Evolutionary conservation across 2,113 vertebrate genomes (phyloP).

Genomic region (Sarotherodon lohbergeri): DNA sequence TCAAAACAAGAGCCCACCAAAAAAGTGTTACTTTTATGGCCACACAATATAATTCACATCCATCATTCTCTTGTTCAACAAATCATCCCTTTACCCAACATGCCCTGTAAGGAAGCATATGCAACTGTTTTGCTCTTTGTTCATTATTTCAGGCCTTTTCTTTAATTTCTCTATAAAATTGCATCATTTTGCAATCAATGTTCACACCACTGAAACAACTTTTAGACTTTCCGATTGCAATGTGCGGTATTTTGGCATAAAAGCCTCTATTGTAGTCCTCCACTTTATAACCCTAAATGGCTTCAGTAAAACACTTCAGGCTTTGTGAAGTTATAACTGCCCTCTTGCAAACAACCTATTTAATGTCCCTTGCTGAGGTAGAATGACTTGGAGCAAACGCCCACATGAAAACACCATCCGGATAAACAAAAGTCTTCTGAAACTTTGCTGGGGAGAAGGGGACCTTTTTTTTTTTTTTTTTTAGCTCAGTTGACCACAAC

Average conservation of each 20-base stretch:
- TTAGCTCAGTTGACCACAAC: background rate
- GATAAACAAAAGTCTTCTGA: slow-evolving; percentile 29
- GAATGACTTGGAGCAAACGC: background rate
- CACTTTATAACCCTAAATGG: slow-evolving; percentile 4
- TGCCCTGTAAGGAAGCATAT: background rate
- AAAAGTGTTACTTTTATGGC: background rate
- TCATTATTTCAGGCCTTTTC: background rate
- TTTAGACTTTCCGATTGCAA: background rate
- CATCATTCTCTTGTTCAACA: slow-evolving; percentile 6
- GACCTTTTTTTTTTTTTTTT: background rate
- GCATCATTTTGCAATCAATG: background rate
- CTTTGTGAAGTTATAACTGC: slow-evolving; percentile 5
- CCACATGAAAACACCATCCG: slow-evolving; percentile 44
- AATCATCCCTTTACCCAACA: background rate
- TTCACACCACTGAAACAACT: background rate
- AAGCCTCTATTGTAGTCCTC: background rate
- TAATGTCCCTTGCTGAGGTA: slow-evolving; percentile 29
- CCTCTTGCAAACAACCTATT: slow-evolving; percentile 36
- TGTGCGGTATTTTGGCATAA: background rate
- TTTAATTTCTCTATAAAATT: background rate
- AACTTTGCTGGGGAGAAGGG: background rate
- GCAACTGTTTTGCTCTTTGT: background rate
- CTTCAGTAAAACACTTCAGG: slow-evolving; percentile 7
- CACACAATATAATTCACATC: background rate
- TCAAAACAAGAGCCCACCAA: background rate